Evolutionary conservation across 2,888 invertebrate genomes (phyloP), one percentile per base, ranked within the genome.

Genomic region (Pollenia labialis): DNA sequence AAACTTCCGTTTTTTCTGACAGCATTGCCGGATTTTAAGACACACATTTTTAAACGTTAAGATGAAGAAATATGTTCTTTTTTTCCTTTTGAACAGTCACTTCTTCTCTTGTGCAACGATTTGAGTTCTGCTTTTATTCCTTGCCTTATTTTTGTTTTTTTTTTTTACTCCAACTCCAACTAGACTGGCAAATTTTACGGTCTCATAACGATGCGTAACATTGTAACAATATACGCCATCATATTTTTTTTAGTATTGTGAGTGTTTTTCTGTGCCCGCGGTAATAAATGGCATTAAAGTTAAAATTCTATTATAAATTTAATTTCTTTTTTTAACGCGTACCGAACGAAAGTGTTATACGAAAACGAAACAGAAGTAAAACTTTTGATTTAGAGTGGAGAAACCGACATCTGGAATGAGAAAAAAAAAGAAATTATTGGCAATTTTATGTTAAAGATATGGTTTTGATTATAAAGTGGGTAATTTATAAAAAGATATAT

Each of bases 1-100:
- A 76, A 76, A 76, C 75, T 84, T 87, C 83, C 81, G 77, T 77
- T 84, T 84, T 46, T 48, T 66, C 62, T 87, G 81, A 81, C 83
- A 87, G 79, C 62, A 72, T 72, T 52, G 79, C 72, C 58, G 60
- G 32, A 68, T 62, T 60, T 79, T 23, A 74, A 74, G 72, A 72
- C 52, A 74, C 48, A 66, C 71, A 58, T 68, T 50, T 60, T 84
- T 48, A 50, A 32, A 10, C 54, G 12, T 40, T 48, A 79, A 68
- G 40, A 40, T 46, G 42, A n/a, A 23, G 40, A 62, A 68, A 72
- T 54, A 52, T 66, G 16, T 54, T 46, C 46, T 68, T 80, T 42
- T 74, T 40, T 48, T 56, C 48, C 16, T 32, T 58, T 81, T 40
- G n/a, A 12, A n/a, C 32, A 11, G 42, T 46, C n/a, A 42, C n/a